Conservation (phyloP, 2,113 vertebrate species). For the Trichechus manatus region DNA sequence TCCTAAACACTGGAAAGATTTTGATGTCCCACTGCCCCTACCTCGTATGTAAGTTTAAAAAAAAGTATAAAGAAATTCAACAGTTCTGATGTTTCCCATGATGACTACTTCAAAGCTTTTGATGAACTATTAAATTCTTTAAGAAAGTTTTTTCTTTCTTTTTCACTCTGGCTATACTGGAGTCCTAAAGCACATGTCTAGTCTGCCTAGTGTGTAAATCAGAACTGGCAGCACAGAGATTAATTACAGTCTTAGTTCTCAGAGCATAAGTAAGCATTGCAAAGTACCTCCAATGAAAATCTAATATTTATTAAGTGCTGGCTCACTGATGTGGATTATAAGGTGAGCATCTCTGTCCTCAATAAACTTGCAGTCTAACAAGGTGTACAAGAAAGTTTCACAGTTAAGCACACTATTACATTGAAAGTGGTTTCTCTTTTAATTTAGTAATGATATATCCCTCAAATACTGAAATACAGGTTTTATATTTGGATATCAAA, state of each 20-base stretch:
- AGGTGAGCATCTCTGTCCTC: background rate
- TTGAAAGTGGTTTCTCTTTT: conserved; percentile 66
- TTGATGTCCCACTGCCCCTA: background rate
- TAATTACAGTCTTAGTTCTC: conserved; percentile 39
- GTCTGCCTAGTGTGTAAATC: conserved; percentile 35
- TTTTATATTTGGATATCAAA: conserved; percentile 60
- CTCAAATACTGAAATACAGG: conserved; percentile 44
- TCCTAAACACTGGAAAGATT: conserved; percentile 45
- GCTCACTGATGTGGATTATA: conserved; percentile 29
- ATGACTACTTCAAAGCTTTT: conserved; percentile 53
- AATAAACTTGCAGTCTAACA: conserved; percentile 29
- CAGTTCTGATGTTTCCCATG: background rate
- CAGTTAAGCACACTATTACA: conserved; percentile 29
- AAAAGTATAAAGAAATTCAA: conserved; percentile 7
- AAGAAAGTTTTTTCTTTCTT: background rate
- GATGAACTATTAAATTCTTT: conserved; percentile 50
- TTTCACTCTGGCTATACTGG: conserved; percentile 13
- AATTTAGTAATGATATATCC: background rate
- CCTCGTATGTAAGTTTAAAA: conserved; percentile 38
- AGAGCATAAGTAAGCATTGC: background rate
- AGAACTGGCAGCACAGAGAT: conserved; percentile 42
- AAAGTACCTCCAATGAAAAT: background rate
- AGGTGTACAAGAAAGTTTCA: background rate
- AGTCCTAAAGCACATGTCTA: background rate
- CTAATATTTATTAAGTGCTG: conserved; percentile 36